Conservation (phyloP, 2,113 vertebrate species). For the Chunga burmeisteri region DNA sequence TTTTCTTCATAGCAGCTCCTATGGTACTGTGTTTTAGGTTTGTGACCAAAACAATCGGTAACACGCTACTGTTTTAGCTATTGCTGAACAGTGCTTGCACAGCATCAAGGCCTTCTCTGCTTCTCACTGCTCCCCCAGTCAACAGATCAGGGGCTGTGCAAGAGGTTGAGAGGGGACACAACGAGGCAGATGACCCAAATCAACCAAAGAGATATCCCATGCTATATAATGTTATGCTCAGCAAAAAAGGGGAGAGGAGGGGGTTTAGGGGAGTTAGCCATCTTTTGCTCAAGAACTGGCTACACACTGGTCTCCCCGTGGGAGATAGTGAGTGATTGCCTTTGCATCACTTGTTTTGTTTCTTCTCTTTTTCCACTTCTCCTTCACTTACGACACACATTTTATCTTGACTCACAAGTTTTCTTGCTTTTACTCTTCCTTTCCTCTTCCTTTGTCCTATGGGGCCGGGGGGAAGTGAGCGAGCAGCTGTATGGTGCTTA, state of each 20-base stretch:
- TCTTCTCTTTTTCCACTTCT: background rate
- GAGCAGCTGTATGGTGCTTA: background rate
- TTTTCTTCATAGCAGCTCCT: background rate
- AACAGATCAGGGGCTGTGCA: background rate
- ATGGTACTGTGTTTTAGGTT: background rate
- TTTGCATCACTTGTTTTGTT: background rate
- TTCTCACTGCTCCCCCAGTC: background rate
- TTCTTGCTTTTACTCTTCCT: background rate
- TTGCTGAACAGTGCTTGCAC: background rate
- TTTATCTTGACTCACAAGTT: background rate
- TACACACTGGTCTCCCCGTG: background rate
- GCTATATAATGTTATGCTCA: background rate
- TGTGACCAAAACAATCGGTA: background rate
- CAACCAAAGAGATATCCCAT: background rate
- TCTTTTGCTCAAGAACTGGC: background rate
- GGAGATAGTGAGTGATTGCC: background rate
- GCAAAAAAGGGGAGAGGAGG: background rate
- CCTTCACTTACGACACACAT: background rate
- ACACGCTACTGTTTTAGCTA: background rate
- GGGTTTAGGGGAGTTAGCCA: background rate
- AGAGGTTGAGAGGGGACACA: background rate
- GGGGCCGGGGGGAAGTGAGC: background rate
- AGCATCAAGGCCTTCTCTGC: background rate
- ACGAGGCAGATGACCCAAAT: background rate
- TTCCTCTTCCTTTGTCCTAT: background rate